Evolutionary conservation across 2,113 vertebrate genomes (phyloP).

Genomic region (Apodemus sylvaticus): DNA sequence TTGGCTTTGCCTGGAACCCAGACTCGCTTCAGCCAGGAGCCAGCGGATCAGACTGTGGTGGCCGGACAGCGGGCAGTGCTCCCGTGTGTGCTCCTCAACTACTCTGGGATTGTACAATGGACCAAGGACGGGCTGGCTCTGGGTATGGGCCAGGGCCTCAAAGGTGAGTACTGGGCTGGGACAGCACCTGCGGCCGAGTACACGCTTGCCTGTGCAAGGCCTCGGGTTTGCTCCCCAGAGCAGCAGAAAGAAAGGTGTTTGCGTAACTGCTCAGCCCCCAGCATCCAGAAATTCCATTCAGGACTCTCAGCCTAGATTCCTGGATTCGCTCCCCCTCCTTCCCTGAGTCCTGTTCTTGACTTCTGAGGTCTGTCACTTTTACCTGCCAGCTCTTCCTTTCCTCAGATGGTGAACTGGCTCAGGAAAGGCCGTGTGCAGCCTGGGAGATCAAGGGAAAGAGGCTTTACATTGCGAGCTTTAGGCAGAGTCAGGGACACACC

Average conservation of each 20-base stretch:
- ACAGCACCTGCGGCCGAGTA: no score
- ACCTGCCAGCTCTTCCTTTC: not conserved
- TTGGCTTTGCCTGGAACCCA: constrained; percentile 80
- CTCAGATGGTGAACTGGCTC: not conserved
- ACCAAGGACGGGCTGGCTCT: constrained; percentile 97
- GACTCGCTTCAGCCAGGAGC: constrained; percentile 95
- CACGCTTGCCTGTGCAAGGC: not conserved
- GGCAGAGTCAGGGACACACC: not conserved
- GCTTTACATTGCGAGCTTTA: not conserved
- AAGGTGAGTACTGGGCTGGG: constrained; percentile 86
- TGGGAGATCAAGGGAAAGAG: not conserved
- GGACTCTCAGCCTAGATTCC: not conserved
- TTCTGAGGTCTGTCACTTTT: not conserved
- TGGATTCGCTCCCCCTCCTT: accelerated
- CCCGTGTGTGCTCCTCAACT: constrained; percentile 95
- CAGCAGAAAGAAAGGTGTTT: not conserved
- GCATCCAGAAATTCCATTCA: accelerated
- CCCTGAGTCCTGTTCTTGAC: not conserved
- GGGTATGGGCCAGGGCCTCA: constrained; percentile 93
- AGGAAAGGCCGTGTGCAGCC: not conserved
- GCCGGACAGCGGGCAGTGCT: constrained; percentile 92
- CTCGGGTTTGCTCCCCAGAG: not conserved
- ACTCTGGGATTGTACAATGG: constrained; percentile 97
- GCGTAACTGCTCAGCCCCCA: not conserved
- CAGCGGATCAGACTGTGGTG: constrained; percentile 94